Evolutionary conservation across 2,888 invertebrate species (phyloP).

Genomic region (Deroplatys truncata): DNA sequence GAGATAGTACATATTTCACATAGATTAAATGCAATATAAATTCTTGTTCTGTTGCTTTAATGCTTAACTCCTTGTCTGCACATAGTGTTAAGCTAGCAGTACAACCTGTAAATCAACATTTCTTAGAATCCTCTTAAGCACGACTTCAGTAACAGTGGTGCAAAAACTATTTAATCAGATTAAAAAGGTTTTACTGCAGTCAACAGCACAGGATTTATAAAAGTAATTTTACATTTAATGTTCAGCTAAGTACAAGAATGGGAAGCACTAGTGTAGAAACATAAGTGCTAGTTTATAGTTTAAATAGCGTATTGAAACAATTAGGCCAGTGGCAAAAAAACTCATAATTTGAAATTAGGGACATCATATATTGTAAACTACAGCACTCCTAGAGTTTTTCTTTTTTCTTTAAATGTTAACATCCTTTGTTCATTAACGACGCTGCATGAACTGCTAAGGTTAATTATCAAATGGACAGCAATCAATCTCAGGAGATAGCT

Average conservation of each 20-base stretch:
- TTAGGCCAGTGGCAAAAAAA: neutral
- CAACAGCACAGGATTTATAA: neutral
- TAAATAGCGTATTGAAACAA: neutral
- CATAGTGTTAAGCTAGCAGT: neutral
- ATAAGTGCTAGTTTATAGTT: neutral
- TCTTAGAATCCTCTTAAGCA: neutral
- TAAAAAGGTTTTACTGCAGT: neutral
- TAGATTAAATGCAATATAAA: neutral
- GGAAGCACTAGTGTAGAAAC: neutral
- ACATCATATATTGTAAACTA: neutral
- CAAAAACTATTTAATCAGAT: neutral
- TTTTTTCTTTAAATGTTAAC: neutral
- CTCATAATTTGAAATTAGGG: neutral
- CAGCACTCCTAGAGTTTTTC: neutral
- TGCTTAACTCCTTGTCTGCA: neutral
- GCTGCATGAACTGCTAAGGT: neutral
- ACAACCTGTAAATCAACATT: neutral
- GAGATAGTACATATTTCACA: neutral
- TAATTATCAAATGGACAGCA: neutral
- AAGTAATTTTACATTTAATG: neutral
- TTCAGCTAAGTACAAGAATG: neutral
- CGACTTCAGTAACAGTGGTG: neutral
- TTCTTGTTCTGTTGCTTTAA: neutral
- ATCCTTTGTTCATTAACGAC: neutral
- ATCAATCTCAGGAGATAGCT: neutral